A percentile compares a stretch with the other conserved stretches of the same genome.
phyloP scores from a whole-genome alignment of 92 coral and sea anemone species.

The Zoanthus gigantus region DNA sequence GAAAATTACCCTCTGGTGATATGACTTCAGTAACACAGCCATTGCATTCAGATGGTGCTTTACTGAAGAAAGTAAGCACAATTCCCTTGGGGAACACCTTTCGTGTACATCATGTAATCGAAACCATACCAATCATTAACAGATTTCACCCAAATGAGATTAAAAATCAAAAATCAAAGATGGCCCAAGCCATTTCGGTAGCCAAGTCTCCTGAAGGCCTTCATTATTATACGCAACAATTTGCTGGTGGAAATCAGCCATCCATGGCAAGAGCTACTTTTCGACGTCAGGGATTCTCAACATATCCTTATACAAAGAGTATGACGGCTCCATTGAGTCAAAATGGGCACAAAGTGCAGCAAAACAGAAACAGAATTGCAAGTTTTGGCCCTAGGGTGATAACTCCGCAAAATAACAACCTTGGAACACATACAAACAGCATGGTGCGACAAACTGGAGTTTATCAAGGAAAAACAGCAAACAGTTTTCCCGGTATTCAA shows the following conservation, averaged over 20 bases:
- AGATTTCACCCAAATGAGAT: constrained; percentile 1
- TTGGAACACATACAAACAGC: constrained; percentile 2
- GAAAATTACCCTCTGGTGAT: neutral
- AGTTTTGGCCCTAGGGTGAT: neutral
- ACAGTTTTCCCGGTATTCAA: neutral
- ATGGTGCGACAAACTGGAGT: constrained; percentile 1
- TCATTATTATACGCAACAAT: constrained; percentile 12
- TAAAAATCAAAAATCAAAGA: constrained; percentile 6
- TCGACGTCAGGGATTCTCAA: neutral
- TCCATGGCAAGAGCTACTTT: constrained; percentile 4
- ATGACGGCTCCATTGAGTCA: neutral
- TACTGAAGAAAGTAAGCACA: neutral
- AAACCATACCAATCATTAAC: neutral
- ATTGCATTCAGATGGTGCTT: neutral
- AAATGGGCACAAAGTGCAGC: constrained; percentile 6
- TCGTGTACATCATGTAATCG: neutral
- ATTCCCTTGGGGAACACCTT: neutral
- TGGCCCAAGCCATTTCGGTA: neutral
- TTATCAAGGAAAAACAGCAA: neutral
- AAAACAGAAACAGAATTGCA: neutral
- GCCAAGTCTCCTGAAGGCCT: neutral
- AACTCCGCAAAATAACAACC: neutral
- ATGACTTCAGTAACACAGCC: neutral
- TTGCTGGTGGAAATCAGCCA: neutral
- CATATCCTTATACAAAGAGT: neutral